Evolutionary conservation across 2,888 invertebrate species (phyloP).

Genomic region (Parasteatoda lunata): DNA sequence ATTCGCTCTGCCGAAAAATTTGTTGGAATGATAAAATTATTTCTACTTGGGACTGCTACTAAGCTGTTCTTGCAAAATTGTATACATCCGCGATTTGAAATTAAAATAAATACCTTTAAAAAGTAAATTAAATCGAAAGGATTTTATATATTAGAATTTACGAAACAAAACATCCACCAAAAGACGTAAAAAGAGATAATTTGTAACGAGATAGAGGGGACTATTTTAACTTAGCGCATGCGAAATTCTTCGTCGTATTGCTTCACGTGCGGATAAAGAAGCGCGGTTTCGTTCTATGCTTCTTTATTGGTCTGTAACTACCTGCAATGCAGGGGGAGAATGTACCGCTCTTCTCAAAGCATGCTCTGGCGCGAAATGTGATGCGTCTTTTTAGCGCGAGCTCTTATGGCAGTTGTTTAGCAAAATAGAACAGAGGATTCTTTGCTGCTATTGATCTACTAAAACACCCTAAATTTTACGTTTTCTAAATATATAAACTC

Average conservation of each 20-base stretch:
- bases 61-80: not conserved
- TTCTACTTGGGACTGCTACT: too few species aligned
- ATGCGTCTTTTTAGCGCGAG: not conserved
- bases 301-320: conserved; percentile 54
- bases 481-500: too few species aligned
- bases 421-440: too few species aligned
- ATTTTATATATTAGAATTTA: not conserved
- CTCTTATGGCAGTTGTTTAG: too few species aligned
- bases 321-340: conserved; percentile 56
- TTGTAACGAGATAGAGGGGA: conserved; percentile 22
- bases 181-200: conserved; percentile 23
- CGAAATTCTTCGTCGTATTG: conserved; percentile 32
- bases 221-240: conserved; percentile 54
- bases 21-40: too few species aligned
- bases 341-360: conserved; percentile 37
- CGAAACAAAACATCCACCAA: not conserved
- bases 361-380: conserved; percentile 51
- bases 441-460: too few species aligned
- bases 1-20: too few species aligned
- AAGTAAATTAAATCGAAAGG: not conserved
- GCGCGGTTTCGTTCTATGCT: conserved; percentile 38
- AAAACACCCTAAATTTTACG: too few species aligned
- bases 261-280: conserved; percentile 37
- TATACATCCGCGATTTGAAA: conserved; percentile 50
- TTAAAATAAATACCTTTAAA: not conserved